Base-by-base conservation (phyloP, 1,140 invertebrate species). In the Ectropis grisescens region DNA sequence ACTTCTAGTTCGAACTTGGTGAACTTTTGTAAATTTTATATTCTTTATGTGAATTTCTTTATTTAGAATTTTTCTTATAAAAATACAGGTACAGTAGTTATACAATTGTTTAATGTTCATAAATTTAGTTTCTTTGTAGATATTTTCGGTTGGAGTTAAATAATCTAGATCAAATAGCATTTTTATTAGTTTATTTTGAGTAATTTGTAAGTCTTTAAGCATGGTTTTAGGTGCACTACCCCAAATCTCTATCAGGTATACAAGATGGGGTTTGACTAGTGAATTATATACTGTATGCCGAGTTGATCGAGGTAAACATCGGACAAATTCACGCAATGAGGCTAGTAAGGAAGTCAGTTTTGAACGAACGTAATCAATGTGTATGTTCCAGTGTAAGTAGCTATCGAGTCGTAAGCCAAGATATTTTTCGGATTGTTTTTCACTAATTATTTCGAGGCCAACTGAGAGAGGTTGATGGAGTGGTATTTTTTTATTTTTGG, bases 141-240 rank as follows among this genome's bases (percentile, higher is more conserved):
- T 4, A 6, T n/a, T 6, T 26, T 26, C 10, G 3, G 24, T n/a
- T 26, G 4, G 10, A 6, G 24, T 26, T 26, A 26, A 10, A 2
- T 10, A 44, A 16, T 49, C 12, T 12, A 26, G 41, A 13, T 31
- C 22, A 33, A 49, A 49, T 26, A 49, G 14, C 7, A 19, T 13
- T 35, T 49, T 49, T 1, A 49, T 41, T 3, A 48, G 11, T 48
- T 48, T 48, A 31, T 43, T 48, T 34, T 48, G 40, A 10, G 29
- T 8, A 15, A 11, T 25, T 43, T 49, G 33, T 29, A 48, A 27
- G 11, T 23, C 19, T 32, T 30, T 33, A 48, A 15, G 10, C 33
- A n/a, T 36, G n/a, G 36, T 32, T 36, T 37, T 38, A 9, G 41
- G 30, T 3, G 47, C 30, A 9, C 25, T 14, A 12, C 47, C 47